Percentiles rank a stretch among this genome's conserved stretches.
Evolutionary conservation across 2,113 vertebrate species (phyloP).

Genomic region (Oplegnathus fasciatus): DNA sequence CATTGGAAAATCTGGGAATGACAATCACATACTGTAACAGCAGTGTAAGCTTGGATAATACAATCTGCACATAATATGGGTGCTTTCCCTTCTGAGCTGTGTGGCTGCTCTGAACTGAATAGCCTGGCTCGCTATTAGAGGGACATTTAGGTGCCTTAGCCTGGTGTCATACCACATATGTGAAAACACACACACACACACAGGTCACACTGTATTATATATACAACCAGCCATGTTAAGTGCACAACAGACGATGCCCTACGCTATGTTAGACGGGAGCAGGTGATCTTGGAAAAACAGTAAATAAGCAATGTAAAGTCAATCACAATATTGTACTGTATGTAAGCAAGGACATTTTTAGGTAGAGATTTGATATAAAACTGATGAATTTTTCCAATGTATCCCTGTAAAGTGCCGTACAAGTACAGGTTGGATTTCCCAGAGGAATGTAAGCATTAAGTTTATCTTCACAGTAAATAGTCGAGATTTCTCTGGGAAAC

Average conservation of each 20-base stretch:
- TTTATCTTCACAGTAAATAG: neutral
- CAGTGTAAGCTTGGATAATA: slow-evolving; percentile 57
- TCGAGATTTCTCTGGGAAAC: slow-evolving; percentile 42
- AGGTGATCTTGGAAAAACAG: slow-evolving; percentile 34
- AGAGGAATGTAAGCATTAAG: slow-evolving; percentile 7
- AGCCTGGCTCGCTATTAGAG: slow-evolving; percentile 61
- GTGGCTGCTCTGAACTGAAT: slow-evolving; percentile 34
- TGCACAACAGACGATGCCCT: slow-evolving; percentile 57
- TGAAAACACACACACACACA: slow-evolving; percentile 43
- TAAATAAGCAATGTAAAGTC: slow-evolving; percentile 40
- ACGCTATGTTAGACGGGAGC: slow-evolving; percentile 52
- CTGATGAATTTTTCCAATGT: slow-evolving; percentile 41
- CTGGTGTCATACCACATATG: slow-evolving; percentile 56
- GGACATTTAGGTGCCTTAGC: slow-evolving; percentile 80
- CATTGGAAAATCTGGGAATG: slow-evolving; percentile 60
- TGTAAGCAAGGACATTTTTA: slow-evolving; percentile 41
- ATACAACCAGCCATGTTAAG: slow-evolving; percentile 65
- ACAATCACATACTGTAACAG: slow-evolving; percentile 75
- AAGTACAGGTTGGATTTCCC: slow-evolving; percentile 53
- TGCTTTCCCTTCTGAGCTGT: slow-evolving; percentile 72
- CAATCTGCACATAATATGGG: slow-evolving; percentile 64
- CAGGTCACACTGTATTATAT: slow-evolving; percentile 47
- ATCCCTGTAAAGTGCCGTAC: slow-evolving; percentile 66
- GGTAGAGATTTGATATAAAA: slow-evolving; percentile 45
- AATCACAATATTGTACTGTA: slow-evolving; percentile 41